Conservation (phyloP, 2,888 invertebrate genomes). For the Ceramica pisi region DNA sequence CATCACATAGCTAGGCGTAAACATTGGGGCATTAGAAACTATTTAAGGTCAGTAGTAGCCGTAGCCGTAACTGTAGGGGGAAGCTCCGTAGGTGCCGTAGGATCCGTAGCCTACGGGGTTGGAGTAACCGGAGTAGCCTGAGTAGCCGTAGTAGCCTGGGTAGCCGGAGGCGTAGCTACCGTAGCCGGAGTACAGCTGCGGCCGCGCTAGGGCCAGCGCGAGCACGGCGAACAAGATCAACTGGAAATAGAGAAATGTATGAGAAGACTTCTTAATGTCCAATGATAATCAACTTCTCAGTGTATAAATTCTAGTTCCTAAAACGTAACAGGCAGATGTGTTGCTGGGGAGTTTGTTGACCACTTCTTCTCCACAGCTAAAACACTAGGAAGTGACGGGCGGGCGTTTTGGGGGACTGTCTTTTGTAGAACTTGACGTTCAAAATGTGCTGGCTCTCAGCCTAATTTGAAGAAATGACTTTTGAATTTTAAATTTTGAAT, state of each 20-base stretch:
- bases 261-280: background rate
- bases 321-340: too few species aligned
- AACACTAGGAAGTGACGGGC: too few species aligned
- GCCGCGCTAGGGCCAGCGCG: slow-evolving; percentile 86
- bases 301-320: too few species aligned
- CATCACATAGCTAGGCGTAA: slow-evolving; percentile 56
- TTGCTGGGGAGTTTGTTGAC: too few species aligned
- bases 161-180: slow-evolving; percentile 79
- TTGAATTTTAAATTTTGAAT: too few species aligned
- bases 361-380: too few species aligned
- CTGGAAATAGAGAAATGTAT: slow-evolving; percentile 73
- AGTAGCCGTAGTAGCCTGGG: slow-evolving; percentile 82
- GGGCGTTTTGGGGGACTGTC: too few species aligned
- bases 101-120: slow-evolving; percentile 78
- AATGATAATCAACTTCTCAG: too few species aligned
- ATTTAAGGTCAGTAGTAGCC: slow-evolving; percentile 77
- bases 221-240: slow-evolving; percentile 85
- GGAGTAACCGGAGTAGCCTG: slow-evolving; percentile 84
- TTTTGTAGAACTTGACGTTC: too few species aligned
- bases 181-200: slow-evolving; percentile 83
- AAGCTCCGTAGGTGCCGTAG: slow-evolving; percentile 79
- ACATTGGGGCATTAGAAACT: slow-evolving; percentile 34
- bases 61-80: slow-evolving; percentile 82
- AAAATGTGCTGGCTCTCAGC: too few species aligned
- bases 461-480: too few species aligned